Evolutionary conservation across 2,888 invertebrate species (phyloP).

Genomic region (Eristalis tenax): DNA sequence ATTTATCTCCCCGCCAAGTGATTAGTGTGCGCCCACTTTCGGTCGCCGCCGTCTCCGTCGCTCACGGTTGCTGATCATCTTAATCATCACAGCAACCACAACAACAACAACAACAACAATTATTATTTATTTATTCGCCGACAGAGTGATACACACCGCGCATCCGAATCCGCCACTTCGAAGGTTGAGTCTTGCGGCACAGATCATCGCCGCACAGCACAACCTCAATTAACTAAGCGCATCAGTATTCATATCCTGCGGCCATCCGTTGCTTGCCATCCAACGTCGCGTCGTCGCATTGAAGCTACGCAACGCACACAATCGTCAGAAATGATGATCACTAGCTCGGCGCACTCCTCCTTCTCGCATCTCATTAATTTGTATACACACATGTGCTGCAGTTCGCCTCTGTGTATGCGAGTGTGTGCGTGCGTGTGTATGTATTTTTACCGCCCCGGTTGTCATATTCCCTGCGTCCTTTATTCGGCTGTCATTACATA

Average conservation of each 20-base stretch:
- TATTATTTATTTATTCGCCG: constrained; percentile 72
- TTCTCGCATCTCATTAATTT: constrained; percentile 72
- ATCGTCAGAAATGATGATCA: constrained; percentile 43
- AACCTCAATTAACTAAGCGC: constrained; percentile 68
- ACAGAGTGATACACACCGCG: constrained; percentile 71
- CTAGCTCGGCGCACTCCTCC: constrained; percentile 51
- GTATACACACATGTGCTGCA: background rate
- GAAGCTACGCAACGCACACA: constrained; percentile 9
- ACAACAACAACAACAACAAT: constrained; percentile 48
- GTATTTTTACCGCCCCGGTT: constrained; percentile 24
- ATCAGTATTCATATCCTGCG: constrained; percentile 67
- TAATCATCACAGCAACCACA: constrained; percentile 61
- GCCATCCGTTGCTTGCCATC: constrained; percentile 15
- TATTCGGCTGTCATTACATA: constrained; percentile 65
- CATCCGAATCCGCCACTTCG: constrained; percentile 55
- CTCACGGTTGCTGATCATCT: constrained; percentile 64
- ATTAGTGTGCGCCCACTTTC: constrained; percentile 65
- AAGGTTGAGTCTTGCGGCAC: constrained; percentile 53
- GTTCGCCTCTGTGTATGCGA: background rate
- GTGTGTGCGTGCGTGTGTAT: background rate
- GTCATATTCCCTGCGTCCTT: constrained; percentile 56
- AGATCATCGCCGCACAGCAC: constrained; percentile 57
- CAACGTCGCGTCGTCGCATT: background rate
- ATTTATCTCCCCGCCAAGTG: constrained; percentile 62
- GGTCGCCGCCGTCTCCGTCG: constrained; percentile 10